Percentiles rank a stretch among this genome's conserved stretches.
Evolutionary conservation across 2,113 vertebrate species (phyloP).

Genomic region (Coracopsis vasa): DNA sequence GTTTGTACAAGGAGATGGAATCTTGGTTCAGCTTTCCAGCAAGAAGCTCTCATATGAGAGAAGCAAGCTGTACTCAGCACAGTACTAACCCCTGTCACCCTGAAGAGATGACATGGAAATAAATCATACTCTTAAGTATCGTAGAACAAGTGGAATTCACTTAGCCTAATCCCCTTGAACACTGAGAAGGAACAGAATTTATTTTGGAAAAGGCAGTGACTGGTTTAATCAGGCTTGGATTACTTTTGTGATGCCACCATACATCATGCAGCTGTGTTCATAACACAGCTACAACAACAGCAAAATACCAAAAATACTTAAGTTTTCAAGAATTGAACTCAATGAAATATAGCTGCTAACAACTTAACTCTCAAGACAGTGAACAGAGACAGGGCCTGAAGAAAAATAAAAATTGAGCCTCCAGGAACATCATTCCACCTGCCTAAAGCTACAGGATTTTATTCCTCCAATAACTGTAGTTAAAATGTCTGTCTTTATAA

Average conservation of each 20-base stretch:
- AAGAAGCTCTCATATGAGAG: neutral
- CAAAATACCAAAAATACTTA: neutral
- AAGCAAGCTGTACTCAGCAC: neutral
- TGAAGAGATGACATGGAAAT: neutral
- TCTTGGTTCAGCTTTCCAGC: neutral
- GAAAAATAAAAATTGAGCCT: neutral
- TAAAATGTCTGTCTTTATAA: neutral
- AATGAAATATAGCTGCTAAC: neutral
- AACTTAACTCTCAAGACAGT: neutral
- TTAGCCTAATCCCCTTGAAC: neutral
- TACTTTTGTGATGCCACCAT: neutral
- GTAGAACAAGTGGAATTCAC: neutral
- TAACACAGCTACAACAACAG: neutral
- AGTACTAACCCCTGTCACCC: neutral
- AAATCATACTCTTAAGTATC: neutral
- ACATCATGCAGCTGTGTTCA: neutral
- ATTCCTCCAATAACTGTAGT: neutral
- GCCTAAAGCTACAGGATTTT: neutral
- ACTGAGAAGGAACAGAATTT: neutral
- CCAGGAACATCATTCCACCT: neutral
- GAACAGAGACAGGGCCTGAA: neutral
- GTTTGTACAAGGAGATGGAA: neutral
- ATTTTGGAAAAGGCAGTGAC: conserved; percentile 5
- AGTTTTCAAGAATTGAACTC: neutral
- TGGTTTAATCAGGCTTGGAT: neutral